phyloP scores from a whole-genome alignment of 2,888 invertebrate species.

The Phragmatobia fuliginosa region DNA sequence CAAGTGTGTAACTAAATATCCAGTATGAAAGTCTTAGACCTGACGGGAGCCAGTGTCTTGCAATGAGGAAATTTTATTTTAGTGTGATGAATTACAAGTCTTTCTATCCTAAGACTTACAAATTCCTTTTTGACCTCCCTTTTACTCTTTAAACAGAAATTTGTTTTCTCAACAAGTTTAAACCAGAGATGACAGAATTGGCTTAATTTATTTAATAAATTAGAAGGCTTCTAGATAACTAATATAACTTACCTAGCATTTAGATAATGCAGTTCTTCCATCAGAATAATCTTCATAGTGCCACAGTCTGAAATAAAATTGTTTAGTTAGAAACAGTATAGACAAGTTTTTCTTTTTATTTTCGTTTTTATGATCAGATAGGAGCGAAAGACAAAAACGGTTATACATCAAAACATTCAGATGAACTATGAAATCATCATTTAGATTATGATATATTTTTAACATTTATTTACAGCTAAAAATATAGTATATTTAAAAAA shows the following conservation, averaged over 20 bases:
- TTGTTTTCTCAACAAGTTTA: no score
- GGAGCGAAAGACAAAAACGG: conserved; percentile 7
- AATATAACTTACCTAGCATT: background rate
- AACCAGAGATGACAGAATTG: no score
- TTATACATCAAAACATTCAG: conserved; percentile 10
- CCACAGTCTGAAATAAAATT: background rate
- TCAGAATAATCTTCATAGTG: background rate
- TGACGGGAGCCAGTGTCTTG: no score
- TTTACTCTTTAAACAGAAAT: no score
- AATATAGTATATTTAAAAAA: background rate
- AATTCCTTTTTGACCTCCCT: no score
- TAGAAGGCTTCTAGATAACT: no score
- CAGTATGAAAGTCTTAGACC: no score
- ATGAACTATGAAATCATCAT: conserved; percentile 23
- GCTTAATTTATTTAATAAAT: no score
- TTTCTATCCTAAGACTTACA: no score
- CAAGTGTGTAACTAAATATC: background rate
- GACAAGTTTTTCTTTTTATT: background rate
- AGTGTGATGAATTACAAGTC: no score
- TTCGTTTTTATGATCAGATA: conserved; percentile 6
- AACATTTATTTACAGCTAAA: no score
- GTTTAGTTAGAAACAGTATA: background rate
- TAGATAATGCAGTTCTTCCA: background rate
- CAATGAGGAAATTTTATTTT: no score
- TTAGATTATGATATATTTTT: background rate